Base-by-base conservation (phyloP, 2,888 invertebrate species). In the Dynastes tityus region DNA sequence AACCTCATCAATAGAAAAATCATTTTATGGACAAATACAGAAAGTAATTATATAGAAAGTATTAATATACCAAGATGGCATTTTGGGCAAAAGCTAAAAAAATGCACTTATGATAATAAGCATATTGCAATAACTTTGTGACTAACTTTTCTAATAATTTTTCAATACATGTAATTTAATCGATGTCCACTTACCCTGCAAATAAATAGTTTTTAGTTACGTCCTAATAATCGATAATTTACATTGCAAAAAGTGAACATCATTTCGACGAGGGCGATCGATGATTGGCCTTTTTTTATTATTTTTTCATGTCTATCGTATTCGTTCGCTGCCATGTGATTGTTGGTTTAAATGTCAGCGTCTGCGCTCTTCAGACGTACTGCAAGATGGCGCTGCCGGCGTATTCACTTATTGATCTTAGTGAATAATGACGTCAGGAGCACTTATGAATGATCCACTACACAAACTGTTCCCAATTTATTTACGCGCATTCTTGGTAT, bases 361-460 rank as follows among this genome's bases (percentile, higher is more conserved):
- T 71, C 67, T 77, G 77, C 77, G 77, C 77, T 61, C 37, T 71
- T 51, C 71, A 22, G 45, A 58, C 40, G 40, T 37, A 58, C 9
- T 58, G 73, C 37, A 55, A 77, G 77, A 77, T 77, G 77, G 61
- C 71, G 71, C 61, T 63, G 51, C 16, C 40, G 29, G 70, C 27
- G 32, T 61, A 63, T 71, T 58, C 75, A 53, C 77, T 85, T 87
- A 87, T 87, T 87, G 87, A 87, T 87, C 87, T 49, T 27, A 67
- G 82, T 83, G 68, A 22, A 32, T 45, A 76, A 71, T 87, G 87
- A 87, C 87, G 87, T 87, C 87, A 87, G 85, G 82, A 83, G 83
- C 84, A 86, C 86, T 87, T 85, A 85, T 87, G 87, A 87, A 87
- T 87, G 87, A 87, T 87, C 87, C 84, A 85, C 85, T 86, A 85